Percentiles rank a stretch among this genome's conserved stretches.
Evolutionary conservation across 2,888 invertebrate species (phyloP).

Genomic region (Stenodema calcarata): DNA sequence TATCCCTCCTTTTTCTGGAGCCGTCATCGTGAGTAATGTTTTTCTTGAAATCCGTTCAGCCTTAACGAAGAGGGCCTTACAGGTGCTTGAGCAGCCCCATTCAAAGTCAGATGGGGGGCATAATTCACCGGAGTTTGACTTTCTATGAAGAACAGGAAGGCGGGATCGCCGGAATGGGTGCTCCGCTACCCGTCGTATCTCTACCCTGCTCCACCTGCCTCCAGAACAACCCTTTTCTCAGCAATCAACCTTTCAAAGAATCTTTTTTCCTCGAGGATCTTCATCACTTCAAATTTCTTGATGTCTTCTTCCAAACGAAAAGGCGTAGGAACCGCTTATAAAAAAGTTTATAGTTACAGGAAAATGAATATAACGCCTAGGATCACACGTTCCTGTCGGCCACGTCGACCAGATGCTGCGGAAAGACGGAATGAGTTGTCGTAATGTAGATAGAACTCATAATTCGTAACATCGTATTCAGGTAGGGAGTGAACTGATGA

Average conservation of each 20-base stretch:
- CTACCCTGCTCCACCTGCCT: not conserved
- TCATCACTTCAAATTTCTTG: not conserved
- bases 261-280: not conserved
- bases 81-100: slow-evolving; percentile 19
- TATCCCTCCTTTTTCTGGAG: not conserved
- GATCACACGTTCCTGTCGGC: not conserved
- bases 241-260: not conserved
- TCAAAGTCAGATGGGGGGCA: slow-evolving; percentile 21
- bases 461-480: not conserved
- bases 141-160: slow-evolving; percentile 9
- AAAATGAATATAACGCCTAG: not conserved
- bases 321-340: not conserved
- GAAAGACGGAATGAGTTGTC: not conserved
- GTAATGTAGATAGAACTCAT: not conserved
- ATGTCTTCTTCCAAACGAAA: not conserved
- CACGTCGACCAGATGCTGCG: not conserved
- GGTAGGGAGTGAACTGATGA: not conserved
- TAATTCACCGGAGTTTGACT: slow-evolving; percentile 21
- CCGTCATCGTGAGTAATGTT: slow-evolving; percentile 21
- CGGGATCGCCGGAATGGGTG: not conserved
- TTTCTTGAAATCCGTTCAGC: not conserved
- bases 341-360: not conserved
- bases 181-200: not conserved
- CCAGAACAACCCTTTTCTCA: not conserved
- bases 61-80: not conserved